phyloP scores from a whole-genome alignment of 2,113 vertebrate genomes.

The Loxodonta africana region DNA sequence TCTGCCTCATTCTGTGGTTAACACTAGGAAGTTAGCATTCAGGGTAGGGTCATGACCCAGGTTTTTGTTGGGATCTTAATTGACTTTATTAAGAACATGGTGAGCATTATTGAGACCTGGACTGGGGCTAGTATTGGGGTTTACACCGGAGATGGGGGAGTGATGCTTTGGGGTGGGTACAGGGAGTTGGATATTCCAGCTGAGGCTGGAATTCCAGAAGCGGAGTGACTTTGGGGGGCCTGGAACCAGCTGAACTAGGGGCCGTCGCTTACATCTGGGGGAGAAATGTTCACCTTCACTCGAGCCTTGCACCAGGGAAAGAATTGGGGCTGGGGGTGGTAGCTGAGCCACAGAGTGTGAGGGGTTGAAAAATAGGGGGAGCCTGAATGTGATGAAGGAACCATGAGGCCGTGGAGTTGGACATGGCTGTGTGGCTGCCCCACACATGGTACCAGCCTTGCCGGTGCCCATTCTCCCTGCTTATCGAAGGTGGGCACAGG shows the following conservation, averaged over 20 bases:
- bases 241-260: not conserved
- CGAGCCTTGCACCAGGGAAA: not conserved
- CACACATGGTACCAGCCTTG: not conserved
- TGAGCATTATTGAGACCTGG: not conserved
- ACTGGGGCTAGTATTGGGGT: not conserved
- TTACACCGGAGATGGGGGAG: not conserved
- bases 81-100: not conserved
- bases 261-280: not conserved
- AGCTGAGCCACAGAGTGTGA: not conserved
- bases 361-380: not conserved
- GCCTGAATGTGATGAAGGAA: not conserved
- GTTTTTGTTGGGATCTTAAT: not conserved
- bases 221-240: not conserved
- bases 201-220: not conserved
- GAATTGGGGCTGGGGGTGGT: not conserved
- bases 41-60: not conserved
- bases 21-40: not conserved
- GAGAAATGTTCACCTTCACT: not conserved
- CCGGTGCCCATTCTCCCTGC: not conserved
- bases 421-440: not conserved
- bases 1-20: not conserved
- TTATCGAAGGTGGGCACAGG: not conserved
- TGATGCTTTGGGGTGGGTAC: not conserved
- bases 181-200: not conserved
- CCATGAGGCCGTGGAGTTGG: not conserved